Conservation (phyloP, 2,113 vertebrate genomes). For the Puffinus mauretanicus region DNA sequence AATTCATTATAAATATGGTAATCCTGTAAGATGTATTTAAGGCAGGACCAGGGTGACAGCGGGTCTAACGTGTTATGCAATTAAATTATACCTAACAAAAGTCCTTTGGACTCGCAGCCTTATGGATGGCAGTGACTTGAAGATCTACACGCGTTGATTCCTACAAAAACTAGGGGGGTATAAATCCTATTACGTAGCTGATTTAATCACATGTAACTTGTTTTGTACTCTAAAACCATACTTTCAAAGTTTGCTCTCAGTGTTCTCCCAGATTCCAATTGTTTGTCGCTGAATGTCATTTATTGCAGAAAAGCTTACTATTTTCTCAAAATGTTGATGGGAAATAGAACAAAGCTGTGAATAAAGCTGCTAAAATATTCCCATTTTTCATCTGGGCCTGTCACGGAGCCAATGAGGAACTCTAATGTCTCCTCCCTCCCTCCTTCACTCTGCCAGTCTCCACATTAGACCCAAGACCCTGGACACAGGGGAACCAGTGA, state of each 20-base stretch:
- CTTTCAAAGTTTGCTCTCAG: not conserved
- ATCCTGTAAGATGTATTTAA: not conserved
- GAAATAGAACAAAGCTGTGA: not conserved
- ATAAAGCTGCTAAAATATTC: not conserved
- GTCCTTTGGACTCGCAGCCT: not conserved
- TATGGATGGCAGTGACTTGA: not conserved
- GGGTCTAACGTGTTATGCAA: not conserved
- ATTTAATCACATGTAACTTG: not conserved
- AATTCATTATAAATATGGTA: not conserved
- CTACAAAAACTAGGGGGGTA: not conserved
- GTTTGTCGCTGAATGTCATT: not conserved
- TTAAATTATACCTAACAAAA: not conserved
- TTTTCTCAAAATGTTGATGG: not conserved
- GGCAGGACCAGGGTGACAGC: not conserved
- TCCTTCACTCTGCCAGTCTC: not conserved
- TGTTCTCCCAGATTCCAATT: not conserved
- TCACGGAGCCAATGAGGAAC: not conserved
- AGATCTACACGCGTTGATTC: not conserved
- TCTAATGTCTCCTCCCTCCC: not conserved
- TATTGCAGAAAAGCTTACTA: not conserved
- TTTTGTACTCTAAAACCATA: not conserved
- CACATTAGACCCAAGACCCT: not conserved
- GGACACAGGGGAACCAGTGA: not conserved
- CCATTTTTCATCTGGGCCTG: not conserved
- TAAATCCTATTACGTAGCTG: not conserved